Conservation (phyloP, 2,797 vertebrate species). For the Alfaro cultratus region DNA sequence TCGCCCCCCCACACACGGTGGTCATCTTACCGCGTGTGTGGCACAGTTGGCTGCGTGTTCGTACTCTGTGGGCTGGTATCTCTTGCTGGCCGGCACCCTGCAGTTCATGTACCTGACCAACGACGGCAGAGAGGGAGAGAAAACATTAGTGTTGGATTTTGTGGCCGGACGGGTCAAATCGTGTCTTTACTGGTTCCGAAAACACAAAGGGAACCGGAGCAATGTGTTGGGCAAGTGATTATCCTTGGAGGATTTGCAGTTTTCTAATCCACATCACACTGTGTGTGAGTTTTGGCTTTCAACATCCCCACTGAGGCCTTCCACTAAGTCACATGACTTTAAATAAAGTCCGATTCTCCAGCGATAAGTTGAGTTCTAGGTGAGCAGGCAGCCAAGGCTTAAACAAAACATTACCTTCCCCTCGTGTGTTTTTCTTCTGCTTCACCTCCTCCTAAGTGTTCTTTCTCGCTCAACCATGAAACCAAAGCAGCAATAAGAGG, state of each 20-base stretch:
- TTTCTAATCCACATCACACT: constrained; percentile 69
- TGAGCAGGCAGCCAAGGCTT: not conserved
- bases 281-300: constrained; percentile 51
- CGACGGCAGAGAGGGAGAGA: constrained; percentile 1
- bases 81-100: constrained; percentile 87
- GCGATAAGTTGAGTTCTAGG: not conserved
- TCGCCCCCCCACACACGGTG: not conserved
- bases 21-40: constrained; percentile 89
- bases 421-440: constrained; percentile 12
- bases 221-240: constrained; percentile 19
- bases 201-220: constrained; percentile 30
- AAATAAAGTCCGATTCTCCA: constrained; percentile 64
- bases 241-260: constrained; percentile 64
- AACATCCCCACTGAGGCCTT: constrained; percentile 61
- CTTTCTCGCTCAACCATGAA: constrained; percentile 8
- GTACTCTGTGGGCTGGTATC: constrained; percentile 94
- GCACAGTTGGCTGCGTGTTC: constrained; percentile 95
- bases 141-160: not conserved
- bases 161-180: not conserved
- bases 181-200: constrained; percentile 18
- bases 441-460: constrained; percentile 13
- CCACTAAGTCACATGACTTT: not conserved
- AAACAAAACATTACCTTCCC: not conserved
- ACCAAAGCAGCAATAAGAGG: constrained; percentile 21
- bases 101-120: constrained; percentile 92